Percentiles rank a stretch among this genome's conserved stretches.
Evolutionary conservation across 1,140 invertebrate genomes (phyloP).

Genomic region (Hydropsyche tenuis): DNA sequence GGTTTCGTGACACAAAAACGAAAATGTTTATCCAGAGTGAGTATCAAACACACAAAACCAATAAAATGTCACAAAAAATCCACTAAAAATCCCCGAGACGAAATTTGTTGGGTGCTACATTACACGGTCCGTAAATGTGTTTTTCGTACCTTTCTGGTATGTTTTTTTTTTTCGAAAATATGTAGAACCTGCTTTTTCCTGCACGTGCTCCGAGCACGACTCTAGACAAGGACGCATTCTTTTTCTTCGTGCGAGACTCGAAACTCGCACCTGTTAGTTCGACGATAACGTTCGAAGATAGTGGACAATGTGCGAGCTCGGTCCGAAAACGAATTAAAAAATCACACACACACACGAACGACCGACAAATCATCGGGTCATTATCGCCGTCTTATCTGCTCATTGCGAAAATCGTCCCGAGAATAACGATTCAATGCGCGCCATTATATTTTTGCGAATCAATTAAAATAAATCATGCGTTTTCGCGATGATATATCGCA

Average conservation of each 20-base stretch:
- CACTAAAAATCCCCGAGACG: constrained; percentile 45
- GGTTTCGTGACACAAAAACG: constrained; percentile 36
- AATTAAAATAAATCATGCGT: constrained; percentile 17
- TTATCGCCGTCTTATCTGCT: too few species aligned
- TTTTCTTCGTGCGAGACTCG: constrained; percentile 1
- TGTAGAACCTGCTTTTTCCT: constrained; percentile 30
- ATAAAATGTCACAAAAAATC: constrained; percentile 48
- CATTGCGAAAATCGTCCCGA: too few species aligned
- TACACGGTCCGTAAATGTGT: constrained; percentile 48
- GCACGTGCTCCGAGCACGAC: background rate
- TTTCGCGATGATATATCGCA: constrained; percentile 14
- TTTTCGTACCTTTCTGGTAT: constrained; percentile 34
- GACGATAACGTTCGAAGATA: constrained; percentile 46
- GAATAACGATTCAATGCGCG: too few species aligned
- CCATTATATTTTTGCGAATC: constrained; percentile 8
- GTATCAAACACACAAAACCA: constrained; percentile 41
- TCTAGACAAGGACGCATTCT: constrained; percentile 26
- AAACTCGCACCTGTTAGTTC: constrained; percentile 48
- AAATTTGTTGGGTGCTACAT: constrained; percentile 51
- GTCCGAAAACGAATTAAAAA: background rate
- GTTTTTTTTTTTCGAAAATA: constrained; percentile 12
- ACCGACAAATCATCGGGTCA: too few species aligned
- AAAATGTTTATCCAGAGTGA: constrained; percentile 47
- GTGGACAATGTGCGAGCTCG: constrained; percentile 43
- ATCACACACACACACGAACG: too few species aligned